Base-by-base conservation (phyloP, 2,888 invertebrate species). In the Microplitis manilae region DNA sequence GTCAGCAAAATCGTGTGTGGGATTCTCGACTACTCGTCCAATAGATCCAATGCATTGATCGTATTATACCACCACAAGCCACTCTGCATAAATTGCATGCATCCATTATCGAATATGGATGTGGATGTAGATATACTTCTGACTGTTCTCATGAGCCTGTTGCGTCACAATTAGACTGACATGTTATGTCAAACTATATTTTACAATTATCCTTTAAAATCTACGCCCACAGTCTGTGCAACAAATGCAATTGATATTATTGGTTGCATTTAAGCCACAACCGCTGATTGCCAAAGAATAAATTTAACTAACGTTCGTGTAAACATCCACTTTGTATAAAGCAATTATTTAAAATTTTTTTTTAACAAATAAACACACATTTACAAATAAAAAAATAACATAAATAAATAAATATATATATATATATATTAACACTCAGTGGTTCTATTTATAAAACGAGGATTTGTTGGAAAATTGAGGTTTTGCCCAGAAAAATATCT, bases 151-250 rank as follows among this genome's bases (percentile, higher is more conserved):
- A 15, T 17, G n/a, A 1, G 62, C 62, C 62, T 62, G 62, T 62
- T 62, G 62, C 62, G n/a, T 62, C 62, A 62, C n/a, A 62, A 62
- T 17, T 6, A 62, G 62, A 62, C n/a, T 62, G 62, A 62, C 62
- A 17, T 8, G 62, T 20, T 7, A 62, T 5, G 62, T 20, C 20
- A 62, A 62, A 15, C 62, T 15, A 13, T 62, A 15, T 17, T 20
- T 62, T 17, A 7, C 9, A 62, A 17, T 50, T 50, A 50, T 50
- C 50, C 50, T 5, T 50, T 50, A 50, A 50, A 50, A 50, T 50
- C 50, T 9, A 50, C 50, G 50, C 50, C 50, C 50, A 50, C 13
- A 5, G 9, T 50, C 5, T 50, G 50, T 8, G 13, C 13, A 50
- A 50, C 13, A 50, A 50, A 13, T 50, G 8, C 9, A 50, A 5